These are phyloP conservation scores for Galeruca laticollis DNA, from an alignment of 2,888 invertebrate genomes.

Conservation along the genomic window DNA sequence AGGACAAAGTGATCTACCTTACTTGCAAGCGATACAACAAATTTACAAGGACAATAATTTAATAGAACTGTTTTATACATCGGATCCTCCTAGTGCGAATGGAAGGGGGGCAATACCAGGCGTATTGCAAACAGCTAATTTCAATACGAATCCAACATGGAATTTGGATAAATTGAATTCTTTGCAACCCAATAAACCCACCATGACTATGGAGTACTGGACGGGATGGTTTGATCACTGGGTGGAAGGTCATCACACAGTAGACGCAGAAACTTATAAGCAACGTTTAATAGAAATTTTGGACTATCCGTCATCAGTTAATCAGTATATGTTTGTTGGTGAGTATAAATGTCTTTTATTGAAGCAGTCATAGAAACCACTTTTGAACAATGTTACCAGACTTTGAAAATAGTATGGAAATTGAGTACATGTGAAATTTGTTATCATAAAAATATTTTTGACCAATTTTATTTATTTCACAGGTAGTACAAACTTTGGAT, in stretches of 20 bases:
- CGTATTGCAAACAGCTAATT: conserved; percentile 63
- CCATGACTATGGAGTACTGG: conserved; percentile 72
- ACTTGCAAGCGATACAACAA: conserved; percentile 63
- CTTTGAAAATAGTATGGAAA: neutral
- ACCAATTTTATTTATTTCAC: no score
- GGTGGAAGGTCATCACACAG: conserved; percentile 61
- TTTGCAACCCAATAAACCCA: conserved; percentile 67
- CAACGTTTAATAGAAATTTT: conserved; percentile 49
- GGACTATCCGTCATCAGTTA: conserved; percentile 73
- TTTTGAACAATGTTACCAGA: neutral
- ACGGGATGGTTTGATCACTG: conserved; percentile 73
- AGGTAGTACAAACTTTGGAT: conserved; percentile 89
- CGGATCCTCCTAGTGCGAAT: conserved; percentile 63
- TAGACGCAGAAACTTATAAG: conserved; percentile 44
- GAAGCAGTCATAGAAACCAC: conserved; percentile 61
- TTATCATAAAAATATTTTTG: no score
- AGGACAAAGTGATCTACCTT: conserved; percentile 57
- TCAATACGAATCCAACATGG: conserved; percentile 63
- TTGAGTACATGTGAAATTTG: no score
- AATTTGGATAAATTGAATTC: conserved; percentile 64
- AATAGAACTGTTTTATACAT: conserved; percentile 69
- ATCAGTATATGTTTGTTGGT: conserved; percentile 88
- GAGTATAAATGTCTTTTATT: conserved; percentile 50
- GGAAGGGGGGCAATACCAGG: conserved; percentile 54
- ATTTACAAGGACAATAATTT: conserved; percentile 62